Evolutionary conservation across 2,797 vertebrate species (phyloP).

Genomic region (Lagodon rhomboides): DNA sequence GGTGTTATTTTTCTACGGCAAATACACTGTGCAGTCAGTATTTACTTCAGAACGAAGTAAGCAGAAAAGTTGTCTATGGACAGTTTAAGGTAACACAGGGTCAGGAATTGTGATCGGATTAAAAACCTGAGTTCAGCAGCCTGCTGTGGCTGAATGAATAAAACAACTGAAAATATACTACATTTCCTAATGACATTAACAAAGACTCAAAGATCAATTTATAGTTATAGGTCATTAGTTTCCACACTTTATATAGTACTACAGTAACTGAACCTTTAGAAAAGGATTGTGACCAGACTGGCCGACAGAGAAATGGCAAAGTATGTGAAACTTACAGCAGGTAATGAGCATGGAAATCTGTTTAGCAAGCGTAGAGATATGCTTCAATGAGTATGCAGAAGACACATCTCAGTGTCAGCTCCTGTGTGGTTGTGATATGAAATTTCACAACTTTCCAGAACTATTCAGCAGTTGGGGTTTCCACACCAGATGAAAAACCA

Average conservation of each 20-base stretch:
- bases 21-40: too few relatives aligned
- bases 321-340: not conserved
- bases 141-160: not conserved
- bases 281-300: not conserved
- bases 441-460: not conserved
- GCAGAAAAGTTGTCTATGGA: too few relatives aligned
- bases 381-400: not conserved
- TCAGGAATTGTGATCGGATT: not conserved
- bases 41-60: too few relatives aligned
- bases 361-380: not conserved
- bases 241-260: not conserved
- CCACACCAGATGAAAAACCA: not conserved
- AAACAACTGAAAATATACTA: not conserved
- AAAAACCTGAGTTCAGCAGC: not conserved
- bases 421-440: not conserved
- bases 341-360: conserved; percentile 5
- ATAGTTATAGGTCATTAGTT: too few relatives aligned
- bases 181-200: not conserved
- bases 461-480: not conserved
- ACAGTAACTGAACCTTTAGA: not conserved
- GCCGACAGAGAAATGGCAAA: not conserved
- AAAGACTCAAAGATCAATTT: not conserved
- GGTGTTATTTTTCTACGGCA: too few relatives aligned
- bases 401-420: not conserved
- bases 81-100: not conserved